phyloP scores from a whole-genome alignment of 2,113 vertebrate species.

The Pyxicephalus adspersus region DNA sequence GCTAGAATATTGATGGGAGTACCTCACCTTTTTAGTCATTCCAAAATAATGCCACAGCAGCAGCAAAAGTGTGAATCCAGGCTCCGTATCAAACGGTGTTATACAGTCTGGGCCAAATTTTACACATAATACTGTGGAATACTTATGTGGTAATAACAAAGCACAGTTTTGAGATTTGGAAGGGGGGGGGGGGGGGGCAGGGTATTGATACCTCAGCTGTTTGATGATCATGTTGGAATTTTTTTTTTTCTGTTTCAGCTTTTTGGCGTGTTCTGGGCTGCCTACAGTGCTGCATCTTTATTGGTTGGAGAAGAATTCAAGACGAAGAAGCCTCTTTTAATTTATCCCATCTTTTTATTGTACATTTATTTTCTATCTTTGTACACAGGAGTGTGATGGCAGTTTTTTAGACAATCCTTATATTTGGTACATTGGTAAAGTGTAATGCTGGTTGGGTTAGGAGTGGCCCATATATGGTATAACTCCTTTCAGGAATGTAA shows the following conservation, averaged over 20 bases:
- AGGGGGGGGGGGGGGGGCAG: too few species aligned
- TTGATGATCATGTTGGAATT: too few species aligned
- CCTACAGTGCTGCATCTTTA: slow-evolving; percentile 96
- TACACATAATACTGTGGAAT: too few species aligned
- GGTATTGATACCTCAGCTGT: too few species aligned
- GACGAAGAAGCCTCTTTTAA: slow-evolving; percentile 98
- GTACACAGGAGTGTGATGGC: slow-evolving; percentile 94
- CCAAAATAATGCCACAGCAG: too few species aligned
- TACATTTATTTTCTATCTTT: slow-evolving; percentile 99
- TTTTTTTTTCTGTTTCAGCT: slow-evolving; percentile 77
- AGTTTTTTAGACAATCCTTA: slow-evolving; percentile 66
- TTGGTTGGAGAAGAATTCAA: slow-evolving; percentile 98
- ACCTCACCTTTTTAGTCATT: too few species aligned
- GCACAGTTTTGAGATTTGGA: too few species aligned
- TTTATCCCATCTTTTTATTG: slow-evolving; percentile 98
- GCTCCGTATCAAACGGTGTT: too few species aligned
- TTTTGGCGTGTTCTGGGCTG: slow-evolving; percentile 97
- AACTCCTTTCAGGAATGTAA: slow-evolving; percentile 61
- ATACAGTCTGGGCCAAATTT: too few species aligned
- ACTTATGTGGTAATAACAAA: too few species aligned
- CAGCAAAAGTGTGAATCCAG: too few species aligned
- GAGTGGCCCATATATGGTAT: slow-evolving; percentile 60
- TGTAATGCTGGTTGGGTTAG: slow-evolving; percentile 62
- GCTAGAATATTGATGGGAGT: too few species aligned
- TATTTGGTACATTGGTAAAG: slow-evolving; percentile 61